Base-by-base conservation (phyloP, 2,113 vertebrate species). In the Campylorhamphus procurvoides region DNA sequence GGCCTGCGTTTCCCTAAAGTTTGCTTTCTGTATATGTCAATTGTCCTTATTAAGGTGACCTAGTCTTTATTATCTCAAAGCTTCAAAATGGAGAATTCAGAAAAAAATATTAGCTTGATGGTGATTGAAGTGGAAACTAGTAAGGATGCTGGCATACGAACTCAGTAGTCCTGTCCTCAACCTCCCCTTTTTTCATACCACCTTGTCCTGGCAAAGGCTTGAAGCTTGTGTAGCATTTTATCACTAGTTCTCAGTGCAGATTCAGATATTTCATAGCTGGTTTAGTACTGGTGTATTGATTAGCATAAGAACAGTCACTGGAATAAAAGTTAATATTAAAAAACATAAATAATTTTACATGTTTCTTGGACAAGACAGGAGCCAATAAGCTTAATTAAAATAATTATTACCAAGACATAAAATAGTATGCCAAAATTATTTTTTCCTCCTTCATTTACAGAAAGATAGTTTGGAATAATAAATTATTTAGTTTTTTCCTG, bases 251-350 rank as follows among this genome's bases (percentile, higher is more conserved):
- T 85, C 44, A 71, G 74, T 11, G 55, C 35, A 84, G 74, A 66
- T n/a, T 87, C 49, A 82, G 49, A 40, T 0, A 2, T 87, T 89
- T 93, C 53, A 4, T 69, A 35, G 53, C 11, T 0, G 0, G 6
- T 87, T 95, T 79, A 63, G 12, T 68, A n/a, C 14, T 42, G 22
- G 9, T 73, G 28, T 77, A 47, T 42, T 71, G 20, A 71, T 39
- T 67, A 60, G 71, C 63, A 49, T 39, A 68, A 49, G 29, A 84
- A 74, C 8, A 93, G 42, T 69, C 31, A 37, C 10, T 77, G 31
- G 22, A 84, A 71, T 39, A 0, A 2, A 84, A 39, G 25, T 47
- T 74, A 47, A 19, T 67, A 31, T 46, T 12, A 18, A 0, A 46
- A 85, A 80, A 49, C 1, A 19, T 68, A 39, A 81, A 52, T 52